Evolutionary conservation across 2,113 vertebrate species (phyloP).

Genomic region (Cinclus mexicanus): DNA sequence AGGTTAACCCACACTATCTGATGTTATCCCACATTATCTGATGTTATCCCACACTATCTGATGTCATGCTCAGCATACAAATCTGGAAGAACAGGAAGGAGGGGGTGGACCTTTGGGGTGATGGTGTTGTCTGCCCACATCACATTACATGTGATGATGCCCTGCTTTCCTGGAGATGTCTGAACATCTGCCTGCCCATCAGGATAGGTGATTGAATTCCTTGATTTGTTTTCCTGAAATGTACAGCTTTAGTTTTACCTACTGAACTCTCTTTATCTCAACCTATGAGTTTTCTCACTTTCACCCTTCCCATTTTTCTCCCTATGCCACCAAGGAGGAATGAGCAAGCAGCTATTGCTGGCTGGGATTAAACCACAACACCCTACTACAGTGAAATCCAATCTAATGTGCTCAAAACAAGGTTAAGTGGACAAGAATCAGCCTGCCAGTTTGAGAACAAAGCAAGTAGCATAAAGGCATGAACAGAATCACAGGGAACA

Average conservation of each 20-base stretch:
- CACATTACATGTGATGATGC: neutral
- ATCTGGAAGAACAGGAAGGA: neutral
- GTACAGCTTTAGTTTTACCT: neutral
- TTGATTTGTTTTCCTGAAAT: neutral
- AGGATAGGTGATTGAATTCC: neutral
- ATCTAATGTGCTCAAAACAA: neutral
- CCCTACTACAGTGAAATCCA: neutral
- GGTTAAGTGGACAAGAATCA: neutral
- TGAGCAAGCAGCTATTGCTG: rapidly evolving
- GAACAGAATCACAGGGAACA: neutral
- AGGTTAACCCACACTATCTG: neutral
- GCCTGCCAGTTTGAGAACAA: neutral
- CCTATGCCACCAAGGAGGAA: neutral
- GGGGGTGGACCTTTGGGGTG: neutral
- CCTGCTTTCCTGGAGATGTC: neutral
- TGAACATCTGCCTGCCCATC: neutral
- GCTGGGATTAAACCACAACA: neutral
- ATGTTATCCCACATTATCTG: neutral
- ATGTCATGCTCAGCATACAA: neutral
- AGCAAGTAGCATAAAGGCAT: neutral
- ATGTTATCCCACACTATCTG: neutral
- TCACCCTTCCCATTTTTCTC: neutral
- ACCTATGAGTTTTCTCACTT: neutral
- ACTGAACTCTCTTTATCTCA: neutral
- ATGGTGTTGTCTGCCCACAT: rapidly evolving